Base-by-base conservation (phyloP, 2,797 vertebrate species). In the Acropternis orthonyx region DNA sequence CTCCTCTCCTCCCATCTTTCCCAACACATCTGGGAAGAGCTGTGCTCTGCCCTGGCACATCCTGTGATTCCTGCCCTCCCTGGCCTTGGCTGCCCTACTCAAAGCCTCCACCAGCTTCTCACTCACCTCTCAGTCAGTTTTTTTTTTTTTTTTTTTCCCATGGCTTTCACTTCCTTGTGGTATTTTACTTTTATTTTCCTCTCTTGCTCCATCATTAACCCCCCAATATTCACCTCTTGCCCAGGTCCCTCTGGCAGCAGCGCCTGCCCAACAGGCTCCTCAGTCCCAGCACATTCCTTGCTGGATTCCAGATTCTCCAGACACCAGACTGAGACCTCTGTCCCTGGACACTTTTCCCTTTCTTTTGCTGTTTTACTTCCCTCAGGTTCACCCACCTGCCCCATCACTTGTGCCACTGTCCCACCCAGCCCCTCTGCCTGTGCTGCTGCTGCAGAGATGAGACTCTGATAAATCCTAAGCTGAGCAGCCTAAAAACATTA, bases 351-450 rank as follows among this genome's bases (percentile, higher is more conserved):
- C 10, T 1, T 27, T 51, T 48, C 44, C 52, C 52, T 73, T 44
- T 55, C 21, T 46, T 55, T 32, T 4, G 6, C 77, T 72, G 41
- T 39, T 85, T 49, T 26, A 20, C 37, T 5, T 26, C 19, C 20
- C 58, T n/a, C 0, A 0, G 36, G 34, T 44, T 77, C 30, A 49
- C 48, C 30, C 19, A 6, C 20, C 34, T 3, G 3, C 30, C 48
- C 73, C 36, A 1, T 16, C 7, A 2, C 77, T 26, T 11, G 30
- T 21, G 5, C 19, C 39, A 12, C 17, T 9, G 3, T 19, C 46
- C 19, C 46, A 46, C 11, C 34, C 5, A 3, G 46, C 26, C 5
- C 10, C 37, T 72, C 0, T 0, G 52, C 61, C 32, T 51, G 52
- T 1, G 1, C 39, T 15, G 13, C 39, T 14, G 15, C 55, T 62